A percentile compares a stretch with the other conserved stretches of the same genome.
phyloP scores from a whole-genome alignment of 2,888 invertebrate genomes.

The Amiota mariae region DNA sequence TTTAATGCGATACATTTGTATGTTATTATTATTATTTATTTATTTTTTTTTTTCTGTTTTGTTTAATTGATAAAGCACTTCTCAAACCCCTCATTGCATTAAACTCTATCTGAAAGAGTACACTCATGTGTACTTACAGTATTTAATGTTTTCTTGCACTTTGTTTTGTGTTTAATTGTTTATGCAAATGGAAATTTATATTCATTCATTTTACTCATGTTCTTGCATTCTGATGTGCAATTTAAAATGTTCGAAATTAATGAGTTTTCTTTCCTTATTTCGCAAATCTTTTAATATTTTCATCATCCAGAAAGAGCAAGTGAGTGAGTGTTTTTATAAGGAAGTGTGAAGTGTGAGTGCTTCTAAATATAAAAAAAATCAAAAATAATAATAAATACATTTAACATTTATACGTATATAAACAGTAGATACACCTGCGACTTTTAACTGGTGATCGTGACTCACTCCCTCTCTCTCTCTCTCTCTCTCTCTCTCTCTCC shows the following conservation, averaged over 20 bases:
- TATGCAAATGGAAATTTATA: conserved; percentile 59
- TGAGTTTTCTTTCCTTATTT: background rate
- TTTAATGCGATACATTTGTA: no score
- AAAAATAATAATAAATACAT: background rate
- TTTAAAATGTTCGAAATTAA: conserved; percentile 10
- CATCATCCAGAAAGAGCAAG: background rate
- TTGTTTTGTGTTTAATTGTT: conserved; percentile 54
- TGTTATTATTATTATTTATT: no score
- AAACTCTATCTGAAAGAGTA: no score
- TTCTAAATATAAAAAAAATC: background rate
- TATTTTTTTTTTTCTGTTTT: no score
- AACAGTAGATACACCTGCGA: conserved; percentile 8
- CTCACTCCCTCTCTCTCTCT: background rate
- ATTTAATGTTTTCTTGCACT: no score
- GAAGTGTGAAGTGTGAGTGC: conserved; percentile 1
- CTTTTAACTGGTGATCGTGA: background rate
- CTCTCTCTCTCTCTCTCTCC: no score
- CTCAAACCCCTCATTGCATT: no score
- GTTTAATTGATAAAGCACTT: no score
- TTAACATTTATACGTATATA: no score
- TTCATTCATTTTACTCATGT: conserved; percentile 1
- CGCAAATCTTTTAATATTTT: conserved; percentile 14
- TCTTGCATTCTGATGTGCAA: conserved; percentile 15
- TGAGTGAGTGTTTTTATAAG: background rate
- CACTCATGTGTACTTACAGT: no score